phyloP scores from a whole-genome alignment of 2,888 invertebrate species.

The Tineola bisselliella region DNA sequence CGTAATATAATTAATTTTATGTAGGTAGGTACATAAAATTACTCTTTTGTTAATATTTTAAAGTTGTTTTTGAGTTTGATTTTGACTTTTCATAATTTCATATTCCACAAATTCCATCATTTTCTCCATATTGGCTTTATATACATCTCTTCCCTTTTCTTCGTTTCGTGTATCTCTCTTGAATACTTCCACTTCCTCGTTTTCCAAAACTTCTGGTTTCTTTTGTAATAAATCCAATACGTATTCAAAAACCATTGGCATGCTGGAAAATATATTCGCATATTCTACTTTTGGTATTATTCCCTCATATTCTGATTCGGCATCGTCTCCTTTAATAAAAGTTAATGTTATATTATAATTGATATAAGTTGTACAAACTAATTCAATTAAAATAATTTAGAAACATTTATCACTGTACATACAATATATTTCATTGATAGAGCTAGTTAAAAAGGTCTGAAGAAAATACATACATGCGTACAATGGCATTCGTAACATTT shows the following conservation, averaged over 20 bases:
- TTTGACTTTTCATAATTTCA: conserved; percentile 5
- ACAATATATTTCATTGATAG: too few relatives aligned
- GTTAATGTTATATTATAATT: too few relatives aligned
- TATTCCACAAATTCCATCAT: background rate
- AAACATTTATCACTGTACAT: too few relatives aligned
- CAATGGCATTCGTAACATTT: too few relatives aligned
- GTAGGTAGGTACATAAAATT: too few relatives aligned
- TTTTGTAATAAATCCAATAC: conserved; percentile 31
- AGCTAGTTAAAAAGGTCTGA: too few relatives aligned
- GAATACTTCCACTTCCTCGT: conserved; percentile 27
- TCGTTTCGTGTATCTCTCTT: conserved; percentile 14
- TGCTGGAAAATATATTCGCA: conserved; percentile 30
- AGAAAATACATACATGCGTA: too few relatives aligned
- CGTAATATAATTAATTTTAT: too few relatives aligned
- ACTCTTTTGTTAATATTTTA: background rate
- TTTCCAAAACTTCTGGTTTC: conserved; percentile 37
- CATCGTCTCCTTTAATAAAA: too few relatives aligned
- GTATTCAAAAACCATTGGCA: conserved; percentile 39
- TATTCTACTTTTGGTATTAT: conserved; percentile 24
- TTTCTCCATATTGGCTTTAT: background rate
- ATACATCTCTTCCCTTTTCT: background rate
- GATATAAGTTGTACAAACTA: too few relatives aligned
- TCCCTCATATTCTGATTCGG: background rate
- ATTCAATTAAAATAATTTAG: too few relatives aligned
- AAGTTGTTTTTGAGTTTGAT: background rate